These are phyloP conservation scores for Coptodon rendalli DNA, from an alignment of 2,113 vertebrate genomes.

Conservation along the genomic window DNA sequence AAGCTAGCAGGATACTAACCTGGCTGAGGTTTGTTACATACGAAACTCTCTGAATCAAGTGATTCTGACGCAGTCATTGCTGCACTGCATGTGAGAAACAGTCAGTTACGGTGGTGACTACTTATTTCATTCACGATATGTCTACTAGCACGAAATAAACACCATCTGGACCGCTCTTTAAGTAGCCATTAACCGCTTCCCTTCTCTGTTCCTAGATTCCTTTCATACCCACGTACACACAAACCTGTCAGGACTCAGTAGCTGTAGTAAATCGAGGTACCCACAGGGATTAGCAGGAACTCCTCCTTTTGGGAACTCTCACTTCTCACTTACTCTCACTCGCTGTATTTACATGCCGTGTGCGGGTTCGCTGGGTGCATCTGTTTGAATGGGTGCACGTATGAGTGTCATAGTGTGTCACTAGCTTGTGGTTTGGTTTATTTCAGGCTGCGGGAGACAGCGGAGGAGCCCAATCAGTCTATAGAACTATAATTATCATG, in stretches of 20 bases:
- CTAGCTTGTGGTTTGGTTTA: constrained; percentile 37
- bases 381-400: background rate
- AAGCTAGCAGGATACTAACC: background rate
- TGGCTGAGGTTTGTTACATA: background rate
- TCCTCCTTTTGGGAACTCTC: background rate
- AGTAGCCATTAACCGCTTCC: background rate
- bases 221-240: background rate
- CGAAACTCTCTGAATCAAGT: background rate
- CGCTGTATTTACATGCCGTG: background rate
- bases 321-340: background rate
- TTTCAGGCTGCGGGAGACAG: constrained; percentile 41
- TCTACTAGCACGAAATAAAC: background rate
- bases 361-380: background rate
- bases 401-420: background rate
- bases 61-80: background rate
- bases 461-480: constrained; percentile 46
- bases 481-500: constrained; percentile 58
- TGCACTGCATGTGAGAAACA: background rate
- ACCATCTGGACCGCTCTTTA: background rate
- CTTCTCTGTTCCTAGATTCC: background rate
- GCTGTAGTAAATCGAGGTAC: background rate
- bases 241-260: background rate
- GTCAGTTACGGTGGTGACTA: background rate
- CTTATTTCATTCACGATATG: background rate
- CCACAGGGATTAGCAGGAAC: background rate